phyloP scores from a whole-genome alignment of 2,888 invertebrate species.

The Sepioteuthis lessoniana region DNA sequence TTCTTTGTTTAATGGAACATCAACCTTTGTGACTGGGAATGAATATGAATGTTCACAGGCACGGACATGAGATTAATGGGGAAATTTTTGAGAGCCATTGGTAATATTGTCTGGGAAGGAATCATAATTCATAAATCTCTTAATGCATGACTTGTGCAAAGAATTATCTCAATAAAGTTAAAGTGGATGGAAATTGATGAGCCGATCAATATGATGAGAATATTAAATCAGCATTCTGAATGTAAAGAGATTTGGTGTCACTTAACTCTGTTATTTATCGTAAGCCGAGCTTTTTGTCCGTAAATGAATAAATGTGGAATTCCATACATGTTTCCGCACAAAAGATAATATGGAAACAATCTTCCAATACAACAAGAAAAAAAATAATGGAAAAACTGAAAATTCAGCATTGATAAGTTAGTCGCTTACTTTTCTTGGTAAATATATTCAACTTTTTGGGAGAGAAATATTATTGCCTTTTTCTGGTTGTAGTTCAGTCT shows the following conservation, averaged over 20 bases:
- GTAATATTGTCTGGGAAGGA: neutral
- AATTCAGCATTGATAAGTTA: too few relatives aligned
- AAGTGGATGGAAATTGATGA: neutral
- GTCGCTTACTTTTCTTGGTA: too few relatives aligned
- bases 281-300: neutral
- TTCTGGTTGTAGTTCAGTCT: too few relatives aligned
- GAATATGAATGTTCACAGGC: neutral
- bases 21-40: too few relatives aligned
- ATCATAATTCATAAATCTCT: neutral
- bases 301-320: neutral
- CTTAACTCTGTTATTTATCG: neutral
- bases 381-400: too few relatives aligned
- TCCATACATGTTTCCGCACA: too few relatives aligned
- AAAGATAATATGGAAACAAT: too few relatives aligned
- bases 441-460: too few relatives aligned
- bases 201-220: neutral
- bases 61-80: neutral
- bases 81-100: neutral
- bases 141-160: neutral
- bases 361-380: too few relatives aligned
- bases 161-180: neutral
- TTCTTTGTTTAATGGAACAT: too few relatives aligned
- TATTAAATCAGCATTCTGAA: neutral
- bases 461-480: too few relatives aligned
- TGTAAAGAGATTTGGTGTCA: neutral